Evolutionary conservation across 2,888 invertebrate genomes (phyloP).

Genomic region (Cantharis rustica): DNA sequence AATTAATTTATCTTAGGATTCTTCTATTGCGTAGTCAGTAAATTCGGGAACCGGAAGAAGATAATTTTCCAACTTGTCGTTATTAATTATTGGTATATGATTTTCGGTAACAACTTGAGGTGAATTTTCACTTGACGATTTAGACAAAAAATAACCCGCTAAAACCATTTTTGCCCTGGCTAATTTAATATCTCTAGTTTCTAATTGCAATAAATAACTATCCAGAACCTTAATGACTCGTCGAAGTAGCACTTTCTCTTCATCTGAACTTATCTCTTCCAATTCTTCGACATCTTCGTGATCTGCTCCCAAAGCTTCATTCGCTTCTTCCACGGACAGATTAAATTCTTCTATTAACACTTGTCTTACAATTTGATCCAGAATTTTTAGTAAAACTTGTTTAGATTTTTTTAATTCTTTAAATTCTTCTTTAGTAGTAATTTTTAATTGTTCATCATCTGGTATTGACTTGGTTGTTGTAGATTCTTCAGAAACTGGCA

Average conservation of each 20-base stretch:
- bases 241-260: neutral
- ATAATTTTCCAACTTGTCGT: too few species aligned
- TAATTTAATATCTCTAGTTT: conserved; percentile 33
- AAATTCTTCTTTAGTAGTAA: too few species aligned
- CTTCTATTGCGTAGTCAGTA: too few species aligned
- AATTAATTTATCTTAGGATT: too few species aligned
- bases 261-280: neutral
- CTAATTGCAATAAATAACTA: neutral
- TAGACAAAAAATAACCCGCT: conserved; percentile 35
- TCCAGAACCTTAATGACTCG: neutral
- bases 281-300: neutral
- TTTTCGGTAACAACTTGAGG: too few species aligned
- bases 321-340: neutral
- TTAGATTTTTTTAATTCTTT: too few species aligned
- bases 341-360: neutral
- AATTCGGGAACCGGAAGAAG: too few species aligned
- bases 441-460: too few species aligned
- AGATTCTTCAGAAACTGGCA: neutral
- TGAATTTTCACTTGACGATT: too few species aligned
- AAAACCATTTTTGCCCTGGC: conserved; percentile 40
- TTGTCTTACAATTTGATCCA: neutral
- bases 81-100: too few species aligned
- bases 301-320: neutral
- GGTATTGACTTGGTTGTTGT: neutral
- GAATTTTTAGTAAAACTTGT: neutral